Conservation (phyloP, 2,113 vertebrate genomes). For the Rattus norvegicus region GRCr8 NC_086039.1:148429501-148430000, state of each 20-base stretch:
- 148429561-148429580: no score
- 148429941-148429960: neutral
- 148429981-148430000: neutral
- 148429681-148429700: slow-evolving; percentile 54
- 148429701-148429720: slow-evolving; percentile 61
- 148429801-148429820: slow-evolving; percentile 48
- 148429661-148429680: neutral
- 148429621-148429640: no score
- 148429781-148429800: neutral
- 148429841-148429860: neutral
- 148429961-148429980: neutral
- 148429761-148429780: slow-evolving; percentile 2
- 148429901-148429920: neutral
- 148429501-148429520: no score
- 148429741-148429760: slow-evolving; percentile 33
- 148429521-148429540: no score
- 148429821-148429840: neutral
- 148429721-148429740: slow-evolving; percentile 38
- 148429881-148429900: neutral
- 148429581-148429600: no score
- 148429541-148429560: no score
- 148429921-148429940: neutral
- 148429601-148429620: no score
- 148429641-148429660: neutral
- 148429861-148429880: slow-evolving; percentile 23